Base-by-base conservation (phyloP, 2,113 vertebrate genomes). In the Hippocampus mohnikei region DNA sequence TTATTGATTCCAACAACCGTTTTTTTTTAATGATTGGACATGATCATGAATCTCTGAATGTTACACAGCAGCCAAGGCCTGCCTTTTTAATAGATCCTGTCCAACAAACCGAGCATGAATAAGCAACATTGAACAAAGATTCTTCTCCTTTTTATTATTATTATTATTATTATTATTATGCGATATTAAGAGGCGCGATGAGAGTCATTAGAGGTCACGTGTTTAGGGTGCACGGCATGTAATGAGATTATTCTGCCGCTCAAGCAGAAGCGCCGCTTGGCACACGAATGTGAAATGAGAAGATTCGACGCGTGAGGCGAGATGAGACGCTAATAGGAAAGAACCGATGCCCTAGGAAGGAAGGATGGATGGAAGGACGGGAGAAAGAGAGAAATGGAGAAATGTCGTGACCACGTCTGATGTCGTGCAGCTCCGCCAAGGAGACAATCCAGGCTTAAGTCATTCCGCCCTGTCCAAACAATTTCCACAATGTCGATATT, bases 161-260 rank as follows among this genome's bases (percentile, higher is more conserved):
- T 37, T 33, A 40, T 40, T 72, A 81, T 69, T 69, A 80, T 85
- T 77, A 70, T 86, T 74, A 76, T 86, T 75, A 75, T 83, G 52
- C 72, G 75, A 77, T 85, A 84, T 21, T 80, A 78, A 87, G 80
- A 79, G 73, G 74, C 72, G 77, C 79, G 81, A 81, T 83, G 83
- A 85, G 83, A 87, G 81, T 70, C 67, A 75, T 65, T 88, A 65
- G 84, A 85, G 87, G 84, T 91, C 88, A 90, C 83, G 90, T 84
- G 84, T 87, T 78, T 74, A 27, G 72, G 76, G 77, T 85, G 72
- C 85, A 73, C 82, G 66, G 81, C 77, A 41, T 2, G 71, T 88
- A 82, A 90, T 89, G 88, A 82, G 82, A 88, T 91, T 87, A 90
- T 86, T 85, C 80, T 84, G 83, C 88, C 80, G 84, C 78, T 86